Evolutionary conservation across 2,888 invertebrate genomes (phyloP).

Genomic region (Phymatocera aterrima): DNA sequence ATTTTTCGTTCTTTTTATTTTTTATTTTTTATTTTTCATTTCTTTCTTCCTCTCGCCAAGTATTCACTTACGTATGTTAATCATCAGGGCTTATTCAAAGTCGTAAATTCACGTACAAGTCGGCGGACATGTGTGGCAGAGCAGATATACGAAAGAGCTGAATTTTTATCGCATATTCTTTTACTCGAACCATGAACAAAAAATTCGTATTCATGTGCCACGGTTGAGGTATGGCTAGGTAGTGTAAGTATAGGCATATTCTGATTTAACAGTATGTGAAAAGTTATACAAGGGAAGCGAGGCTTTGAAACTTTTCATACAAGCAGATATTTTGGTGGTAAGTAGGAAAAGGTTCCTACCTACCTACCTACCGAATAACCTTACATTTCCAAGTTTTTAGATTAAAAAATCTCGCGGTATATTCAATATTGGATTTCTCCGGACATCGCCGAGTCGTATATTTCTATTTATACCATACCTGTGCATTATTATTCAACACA

Average conservation of each 20-base stretch:
- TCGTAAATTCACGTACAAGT: no score
- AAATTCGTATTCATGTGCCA: no score
- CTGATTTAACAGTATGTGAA: background rate
- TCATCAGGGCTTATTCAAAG: no score
- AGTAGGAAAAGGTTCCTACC: background rate
- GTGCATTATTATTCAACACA: background rate
- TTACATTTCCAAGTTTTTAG: slow-evolving; percentile 18
- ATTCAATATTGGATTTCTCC: slow-evolving; percentile 27
- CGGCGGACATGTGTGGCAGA: no score
- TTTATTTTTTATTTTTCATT: no score
- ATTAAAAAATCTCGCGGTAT: slow-evolving; percentile 22
- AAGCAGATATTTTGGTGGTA: background rate
- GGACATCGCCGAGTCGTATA: background rate
- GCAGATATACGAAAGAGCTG: no score
- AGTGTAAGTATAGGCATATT: background rate
- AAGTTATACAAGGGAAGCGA: no score
- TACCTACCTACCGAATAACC: no score
- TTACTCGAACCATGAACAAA: background rate
- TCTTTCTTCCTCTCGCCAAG: no score
- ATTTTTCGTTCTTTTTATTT: no score
- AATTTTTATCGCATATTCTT: no score
- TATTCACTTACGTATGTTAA: no score
- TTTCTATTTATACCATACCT: background rate
- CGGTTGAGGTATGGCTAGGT: background rate
- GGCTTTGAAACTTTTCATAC: background rate